A percentile compares a stretch with the other conserved stretches of the same genome.
These are phyloP conservation scores for Drymonia ruficornis DNA, from an alignment of 2,888 invertebrate species.

Conservation along the genomic window DNA sequence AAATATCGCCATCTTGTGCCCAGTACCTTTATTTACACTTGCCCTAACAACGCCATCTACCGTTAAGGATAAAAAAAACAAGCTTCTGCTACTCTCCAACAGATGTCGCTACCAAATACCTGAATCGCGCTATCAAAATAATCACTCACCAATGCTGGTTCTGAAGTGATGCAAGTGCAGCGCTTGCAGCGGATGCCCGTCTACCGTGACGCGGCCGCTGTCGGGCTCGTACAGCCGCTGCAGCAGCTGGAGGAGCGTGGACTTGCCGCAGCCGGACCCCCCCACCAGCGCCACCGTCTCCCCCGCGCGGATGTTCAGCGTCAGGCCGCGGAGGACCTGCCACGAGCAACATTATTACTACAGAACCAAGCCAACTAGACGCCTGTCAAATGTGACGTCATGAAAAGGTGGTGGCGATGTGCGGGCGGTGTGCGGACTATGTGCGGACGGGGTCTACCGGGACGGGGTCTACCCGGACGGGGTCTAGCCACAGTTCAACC, in stretches of 20 bases:
- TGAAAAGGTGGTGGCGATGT: too few relatives aligned
- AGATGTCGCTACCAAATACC: neutral
- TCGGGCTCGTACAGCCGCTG: constrained; percentile 90
- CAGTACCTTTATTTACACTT: too few relatives aligned
- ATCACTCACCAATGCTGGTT: constrained; percentile 62
- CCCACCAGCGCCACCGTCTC: constrained; percentile 90
- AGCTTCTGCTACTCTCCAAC: neutral
- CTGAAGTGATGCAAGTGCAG: constrained; percentile 84
- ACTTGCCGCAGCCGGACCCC: constrained; percentile 92
- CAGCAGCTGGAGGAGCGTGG: constrained; percentile 90
- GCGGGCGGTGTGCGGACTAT: too few relatives aligned
- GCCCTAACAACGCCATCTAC: too few relatives aligned
- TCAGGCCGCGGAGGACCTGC: constrained; percentile 88
- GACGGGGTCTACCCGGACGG: too few relatives aligned
- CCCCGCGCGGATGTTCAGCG: constrained; percentile 85
- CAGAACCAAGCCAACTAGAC: too few relatives aligned
- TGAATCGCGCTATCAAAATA: neutral
- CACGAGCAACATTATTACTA: too few relatives aligned
- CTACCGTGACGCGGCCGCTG: constrained; percentile 84
- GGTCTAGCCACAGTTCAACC: too few relatives aligned
- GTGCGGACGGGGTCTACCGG: too few relatives aligned
- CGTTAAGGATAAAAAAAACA: too few relatives aligned
- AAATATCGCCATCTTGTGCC: neutral
- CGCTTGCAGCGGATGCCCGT: constrained; percentile 85
- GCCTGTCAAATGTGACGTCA: too few relatives aligned